These are phyloP conservation scores for Cladopsammia gracilis DNA, from an alignment of 64 coral and sea anemone genomes.

Conservation along the genomic window DNA sequence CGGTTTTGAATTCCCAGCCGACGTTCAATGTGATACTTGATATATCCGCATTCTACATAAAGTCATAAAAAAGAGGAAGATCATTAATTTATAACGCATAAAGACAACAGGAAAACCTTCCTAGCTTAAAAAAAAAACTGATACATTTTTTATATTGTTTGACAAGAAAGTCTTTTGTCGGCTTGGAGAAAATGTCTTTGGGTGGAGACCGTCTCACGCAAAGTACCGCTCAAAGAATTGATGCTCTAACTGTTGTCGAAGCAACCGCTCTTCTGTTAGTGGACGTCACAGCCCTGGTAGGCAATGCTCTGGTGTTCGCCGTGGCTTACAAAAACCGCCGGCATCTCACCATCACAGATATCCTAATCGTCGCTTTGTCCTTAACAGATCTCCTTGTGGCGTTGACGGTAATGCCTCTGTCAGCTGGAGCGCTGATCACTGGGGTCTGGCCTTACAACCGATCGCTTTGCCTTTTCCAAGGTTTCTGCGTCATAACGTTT, in stretches of 20 bases:
- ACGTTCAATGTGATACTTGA: neutral
- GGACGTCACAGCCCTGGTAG: slow-evolving; percentile 62
- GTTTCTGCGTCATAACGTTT: slow-evolving; percentile 75
- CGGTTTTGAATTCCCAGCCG: neutral
- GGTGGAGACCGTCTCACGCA: neutral
- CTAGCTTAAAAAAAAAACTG: neutral
- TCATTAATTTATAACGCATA: neutral
- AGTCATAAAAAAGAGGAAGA: neutral
- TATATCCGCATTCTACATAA: neutral
- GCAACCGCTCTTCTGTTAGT: slow-evolving; percentile 59
- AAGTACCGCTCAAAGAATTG: slow-evolving; percentile 6
- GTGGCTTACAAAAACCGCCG: slow-evolving; percentile 78
- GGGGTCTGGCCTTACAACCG: slow-evolving; percentile 68
- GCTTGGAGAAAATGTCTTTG: neutral
- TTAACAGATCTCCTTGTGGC: slow-evolving; percentile 71
- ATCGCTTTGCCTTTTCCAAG: slow-evolving; percentile 70
- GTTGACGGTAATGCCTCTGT: slow-evolving; percentile 66
- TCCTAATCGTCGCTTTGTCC: slow-evolving; percentile 74
- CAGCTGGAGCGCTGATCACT: slow-evolving; percentile 48
- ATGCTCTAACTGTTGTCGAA: slow-evolving; percentile 57
- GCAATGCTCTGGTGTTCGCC: slow-evolving; percentile 66
- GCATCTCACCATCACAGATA: slow-evolving; percentile 70
- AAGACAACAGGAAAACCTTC: neutral
- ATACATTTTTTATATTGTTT: too few species aligned
- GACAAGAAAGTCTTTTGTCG: neutral